Percentiles rank a stretch among this genome's conserved stretches.
phyloP scores from a whole-genome alignment of 2,888 invertebrate genomes.

The Pseudococcus viburni region DNA sequence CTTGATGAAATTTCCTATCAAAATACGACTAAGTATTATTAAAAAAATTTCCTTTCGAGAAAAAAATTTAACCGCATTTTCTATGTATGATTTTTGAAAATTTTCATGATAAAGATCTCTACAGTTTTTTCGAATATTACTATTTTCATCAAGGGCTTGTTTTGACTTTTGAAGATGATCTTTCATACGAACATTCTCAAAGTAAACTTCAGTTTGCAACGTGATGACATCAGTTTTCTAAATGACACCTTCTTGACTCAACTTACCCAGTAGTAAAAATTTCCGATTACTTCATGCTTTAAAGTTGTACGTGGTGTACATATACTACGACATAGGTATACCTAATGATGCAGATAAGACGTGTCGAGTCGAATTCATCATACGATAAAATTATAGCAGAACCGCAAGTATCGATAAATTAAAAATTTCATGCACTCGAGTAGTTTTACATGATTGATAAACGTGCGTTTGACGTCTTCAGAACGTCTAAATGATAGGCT shows the following conservation, averaged over 20 bases:
- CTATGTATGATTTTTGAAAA: too few relatives aligned
- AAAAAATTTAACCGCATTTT: too few relatives aligned
- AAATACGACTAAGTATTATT: too few relatives aligned
- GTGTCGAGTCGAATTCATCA: conserved; percentile 4
- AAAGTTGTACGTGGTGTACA: not conserved
- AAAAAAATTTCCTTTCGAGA: too few relatives aligned
- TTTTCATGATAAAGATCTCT: too few relatives aligned
- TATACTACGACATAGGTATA: not conserved
- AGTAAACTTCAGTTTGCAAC: too few relatives aligned
- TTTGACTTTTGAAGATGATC: too few relatives aligned
- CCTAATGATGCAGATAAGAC: not conserved
- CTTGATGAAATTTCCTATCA: too few relatives aligned
- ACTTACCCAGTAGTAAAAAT: not conserved
- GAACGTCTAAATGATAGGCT: not conserved
- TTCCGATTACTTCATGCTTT: not conserved
- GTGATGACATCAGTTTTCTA: too few relatives aligned
- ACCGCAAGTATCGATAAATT: not conserved
- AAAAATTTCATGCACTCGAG: not conserved
- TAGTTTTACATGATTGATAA: conserved; percentile 36
- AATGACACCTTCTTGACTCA: not conserved
- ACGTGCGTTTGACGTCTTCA: conserved; percentile 14
- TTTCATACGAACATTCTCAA: too few relatives aligned
- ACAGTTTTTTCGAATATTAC: too few relatives aligned
- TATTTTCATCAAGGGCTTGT: too few relatives aligned
- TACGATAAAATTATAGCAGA: not conserved